These are phyloP conservation scores for Xestia rhomboidea DNA, from an alignment of 2,888 invertebrate species.

Conservation along the genomic window DNA sequence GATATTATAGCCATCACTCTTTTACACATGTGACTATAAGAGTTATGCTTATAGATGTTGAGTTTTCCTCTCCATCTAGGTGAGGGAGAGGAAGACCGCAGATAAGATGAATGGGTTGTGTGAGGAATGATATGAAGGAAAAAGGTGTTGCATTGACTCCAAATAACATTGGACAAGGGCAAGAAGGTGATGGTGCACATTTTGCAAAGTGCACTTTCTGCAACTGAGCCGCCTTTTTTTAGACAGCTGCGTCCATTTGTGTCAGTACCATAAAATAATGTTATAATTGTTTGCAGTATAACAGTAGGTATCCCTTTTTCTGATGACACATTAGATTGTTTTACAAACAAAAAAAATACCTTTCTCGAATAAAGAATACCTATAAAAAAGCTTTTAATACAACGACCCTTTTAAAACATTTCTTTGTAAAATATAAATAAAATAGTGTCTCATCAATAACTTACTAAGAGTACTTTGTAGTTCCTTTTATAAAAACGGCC, in stretches of 20 bases:
- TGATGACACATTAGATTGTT: background rate
- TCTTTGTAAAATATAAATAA: background rate
- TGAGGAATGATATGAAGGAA: too few species aligned
- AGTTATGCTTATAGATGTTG: too few species aligned
- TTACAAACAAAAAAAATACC: slow-evolving; percentile 4
- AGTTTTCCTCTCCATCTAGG: too few species aligned
- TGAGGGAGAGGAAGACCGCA: too few species aligned
- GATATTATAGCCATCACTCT: too few species aligned
- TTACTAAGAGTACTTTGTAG: background rate
- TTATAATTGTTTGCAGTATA: background rate
- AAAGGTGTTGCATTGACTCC: too few species aligned
- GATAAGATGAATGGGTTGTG: too few species aligned
- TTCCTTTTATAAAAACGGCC: slow-evolving; percentile 1
- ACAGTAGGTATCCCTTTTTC: background rate
- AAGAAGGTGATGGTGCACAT: too few species aligned
- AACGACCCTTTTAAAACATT: slow-evolving; percentile 28
- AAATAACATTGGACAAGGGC: too few species aligned
- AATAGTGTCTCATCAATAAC: background rate
- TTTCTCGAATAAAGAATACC: slow-evolving; percentile 3
- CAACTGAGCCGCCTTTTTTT: background rate
- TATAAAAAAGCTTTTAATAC: slow-evolving; percentile 8
- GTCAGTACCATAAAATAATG: background rate
- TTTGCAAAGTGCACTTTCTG: too few species aligned
- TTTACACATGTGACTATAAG: too few species aligned
- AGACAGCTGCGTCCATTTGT: background rate